These are phyloP conservation scores for Lepus timidus DNA, from an alignment of 2,113 vertebrate genomes.

Conservation along the genomic window DNA sequence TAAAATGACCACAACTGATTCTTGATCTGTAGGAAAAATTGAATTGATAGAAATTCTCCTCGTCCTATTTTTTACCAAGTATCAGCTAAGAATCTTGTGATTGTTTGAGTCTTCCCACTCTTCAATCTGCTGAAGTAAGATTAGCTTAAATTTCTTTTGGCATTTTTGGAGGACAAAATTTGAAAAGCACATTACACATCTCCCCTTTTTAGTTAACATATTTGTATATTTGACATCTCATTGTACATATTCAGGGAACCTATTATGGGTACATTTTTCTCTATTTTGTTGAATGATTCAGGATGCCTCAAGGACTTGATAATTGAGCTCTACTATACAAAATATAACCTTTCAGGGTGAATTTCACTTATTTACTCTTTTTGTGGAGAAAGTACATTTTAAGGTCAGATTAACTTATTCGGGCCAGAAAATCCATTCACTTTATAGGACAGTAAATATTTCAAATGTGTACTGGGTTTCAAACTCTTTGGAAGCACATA, in stretches of 20 bases:
- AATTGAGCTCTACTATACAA: slow-evolving; percentile 36
- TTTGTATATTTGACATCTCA: background rate
- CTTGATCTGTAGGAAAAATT: background rate
- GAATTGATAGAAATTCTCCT: background rate
- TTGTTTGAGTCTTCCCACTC: background rate
- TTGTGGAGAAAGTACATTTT: slow-evolving; percentile 5
- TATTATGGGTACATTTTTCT: background rate
- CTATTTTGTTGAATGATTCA: background rate
- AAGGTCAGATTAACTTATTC: background rate
- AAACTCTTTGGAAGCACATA: background rate
- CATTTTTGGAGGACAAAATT: background rate
- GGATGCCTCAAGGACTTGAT: background rate
- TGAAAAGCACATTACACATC: background rate
- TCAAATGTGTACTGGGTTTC: background rate
- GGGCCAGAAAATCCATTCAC: background rate
- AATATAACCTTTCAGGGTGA: background rate
- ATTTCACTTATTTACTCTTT: slow-evolving; percentile 24
- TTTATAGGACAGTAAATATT: background rate
- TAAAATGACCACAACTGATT: background rate
- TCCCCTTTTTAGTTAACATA: background rate
- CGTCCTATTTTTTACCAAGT: background rate
- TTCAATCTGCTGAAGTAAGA: background rate
- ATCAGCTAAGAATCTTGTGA: background rate
- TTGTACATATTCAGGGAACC: background rate
- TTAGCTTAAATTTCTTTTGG: background rate